Conservation (phyloP, 2,888 invertebrate species). For the Drosophila flavopinicola region DNA sequence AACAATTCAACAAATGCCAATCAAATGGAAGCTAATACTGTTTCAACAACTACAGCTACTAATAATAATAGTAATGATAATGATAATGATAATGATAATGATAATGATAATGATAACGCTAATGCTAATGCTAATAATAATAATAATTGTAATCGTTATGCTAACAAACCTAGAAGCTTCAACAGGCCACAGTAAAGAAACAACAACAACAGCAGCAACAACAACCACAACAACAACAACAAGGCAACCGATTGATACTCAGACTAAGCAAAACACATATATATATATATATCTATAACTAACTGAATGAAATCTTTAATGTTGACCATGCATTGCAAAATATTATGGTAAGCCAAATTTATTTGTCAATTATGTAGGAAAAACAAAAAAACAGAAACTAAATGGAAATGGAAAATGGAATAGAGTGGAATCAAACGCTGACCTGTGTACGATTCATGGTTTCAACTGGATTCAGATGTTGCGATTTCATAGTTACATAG, state of each 20-base stretch:
- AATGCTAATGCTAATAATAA: slow-evolving; percentile 44
- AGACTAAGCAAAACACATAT: slow-evolving; percentile 46
- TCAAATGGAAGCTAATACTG: slow-evolving; percentile 72
- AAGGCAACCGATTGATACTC: slow-evolving; percentile 74
- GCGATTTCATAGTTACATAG: slow-evolving; percentile 35
- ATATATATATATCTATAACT: slow-evolving; percentile 13
- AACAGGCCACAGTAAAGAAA: slow-evolving; percentile 51
- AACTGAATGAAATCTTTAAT: slow-evolving; percentile 56
- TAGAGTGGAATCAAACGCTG: slow-evolving; percentile 51
- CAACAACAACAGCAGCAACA: slow-evolving; percentile 22
- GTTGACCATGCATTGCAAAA: slow-evolving; percentile 75
- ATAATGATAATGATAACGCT: slow-evolving; percentile 45
- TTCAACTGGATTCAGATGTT: slow-evolving; percentile 70
- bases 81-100: background rate
- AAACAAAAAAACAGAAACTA: slow-evolving; percentile 5
- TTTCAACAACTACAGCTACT: slow-evolving; percentile 42
- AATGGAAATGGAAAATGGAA: slow-evolving; percentile 8
- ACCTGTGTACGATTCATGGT: slow-evolving; percentile 65
- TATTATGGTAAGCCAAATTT: slow-evolving; percentile 77
- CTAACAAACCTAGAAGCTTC: slow-evolving; percentile 61
- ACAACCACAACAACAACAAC: slow-evolving; percentile 29
- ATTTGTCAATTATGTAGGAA: slow-evolving; percentile 70
- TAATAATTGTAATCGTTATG: slow-evolving; percentile 57
- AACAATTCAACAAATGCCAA: slow-evolving; percentile 65
- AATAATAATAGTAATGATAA: slow-evolving; percentile 25